Evolutionary conservation across 37 sponge, comb jelly and placozoan genomes (phyloP).

Genomic region (Aplysina aerophoba): DNA sequence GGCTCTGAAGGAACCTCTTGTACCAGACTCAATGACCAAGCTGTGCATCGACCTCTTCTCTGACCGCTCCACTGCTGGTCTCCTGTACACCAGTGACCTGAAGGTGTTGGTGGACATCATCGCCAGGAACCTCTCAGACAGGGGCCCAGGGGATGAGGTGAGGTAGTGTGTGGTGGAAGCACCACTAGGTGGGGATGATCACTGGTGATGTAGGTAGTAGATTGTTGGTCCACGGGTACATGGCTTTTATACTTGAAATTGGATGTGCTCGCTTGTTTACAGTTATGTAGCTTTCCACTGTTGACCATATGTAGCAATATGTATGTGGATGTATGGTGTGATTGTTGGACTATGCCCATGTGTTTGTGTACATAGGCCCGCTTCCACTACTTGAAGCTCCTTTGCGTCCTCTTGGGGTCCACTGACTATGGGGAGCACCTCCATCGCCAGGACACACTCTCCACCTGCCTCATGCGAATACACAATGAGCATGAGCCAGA

Average conservation of each 20-base stretch:
- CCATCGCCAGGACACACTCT: conserved; percentile 54
- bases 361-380: conserved; percentile 35
- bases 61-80: conserved; percentile 41
- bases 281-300: no score
- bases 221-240: no score
- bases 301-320: no score
- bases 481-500: conserved; percentile 50
- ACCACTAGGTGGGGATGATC: no score
- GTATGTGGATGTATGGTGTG: no score
- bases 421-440: conserved; percentile 73
- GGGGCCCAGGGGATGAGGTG: conserved; percentile 69
- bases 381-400: conserved; percentile 71
- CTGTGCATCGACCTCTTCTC: conserved; percentile 77
- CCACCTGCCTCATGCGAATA: conserved; percentile 61
- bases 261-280: no score
- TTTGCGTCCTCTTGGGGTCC: conserved; percentile 50
- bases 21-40: conserved; percentile 80
- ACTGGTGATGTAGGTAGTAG: no score
- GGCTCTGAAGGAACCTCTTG: conserved; percentile 60
- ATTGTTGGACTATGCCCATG: no score
- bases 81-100: conserved; percentile 87
- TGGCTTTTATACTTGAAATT: no score
- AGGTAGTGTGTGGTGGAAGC: no score
- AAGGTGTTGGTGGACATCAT: conserved; percentile 84
- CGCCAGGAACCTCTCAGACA: conserved; percentile 71